These are phyloP conservation scores for Timema cristinae DNA, from an alignment of 2,888 invertebrate genomes.

Conservation along the genomic window DNA sequence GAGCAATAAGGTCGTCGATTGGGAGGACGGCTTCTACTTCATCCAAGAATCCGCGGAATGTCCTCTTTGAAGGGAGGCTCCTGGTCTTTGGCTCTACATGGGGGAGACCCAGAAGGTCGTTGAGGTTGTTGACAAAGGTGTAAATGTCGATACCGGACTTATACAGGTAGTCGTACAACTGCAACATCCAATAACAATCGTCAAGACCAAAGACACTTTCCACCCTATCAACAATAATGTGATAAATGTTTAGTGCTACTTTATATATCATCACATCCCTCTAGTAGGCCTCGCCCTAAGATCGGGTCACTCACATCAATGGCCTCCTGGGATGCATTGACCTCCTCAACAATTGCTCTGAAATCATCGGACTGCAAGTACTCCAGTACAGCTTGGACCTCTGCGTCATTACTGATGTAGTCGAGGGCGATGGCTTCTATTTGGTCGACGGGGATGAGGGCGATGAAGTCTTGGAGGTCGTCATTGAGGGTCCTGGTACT, in stretches of 20 bases:
- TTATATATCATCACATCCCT: neutral
- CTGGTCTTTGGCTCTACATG: neutral
- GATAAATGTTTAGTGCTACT: too few relatives aligned
- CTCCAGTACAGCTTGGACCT: neutral
- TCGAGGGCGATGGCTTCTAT: neutral
- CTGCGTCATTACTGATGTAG: slow-evolving; percentile 16
- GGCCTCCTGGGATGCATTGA: neutral
- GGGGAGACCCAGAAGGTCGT: slow-evolving; percentile 1
- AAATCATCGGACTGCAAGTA: slow-evolving; percentile 16
- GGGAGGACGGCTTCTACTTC: neutral
- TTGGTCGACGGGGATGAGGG: slow-evolving; percentile 11
- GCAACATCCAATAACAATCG: neutral
- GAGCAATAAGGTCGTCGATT: neutral
- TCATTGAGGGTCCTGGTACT: neutral
- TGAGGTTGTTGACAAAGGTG: neutral
- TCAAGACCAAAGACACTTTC: too few relatives aligned
- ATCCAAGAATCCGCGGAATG: neutral
- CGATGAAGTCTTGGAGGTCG: slow-evolving; percentile 17
- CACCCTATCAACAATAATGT: too few relatives aligned
- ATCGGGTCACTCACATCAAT: slow-evolving; percentile 10
- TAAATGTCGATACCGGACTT: neutral
- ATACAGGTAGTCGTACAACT: neutral
- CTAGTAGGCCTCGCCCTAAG: neutral
- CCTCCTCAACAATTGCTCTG: neutral
- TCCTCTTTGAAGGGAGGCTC: neutral